phyloP scores from a whole-genome alignment of 2,888 invertebrate species.

The Myopa testacea region DNA sequence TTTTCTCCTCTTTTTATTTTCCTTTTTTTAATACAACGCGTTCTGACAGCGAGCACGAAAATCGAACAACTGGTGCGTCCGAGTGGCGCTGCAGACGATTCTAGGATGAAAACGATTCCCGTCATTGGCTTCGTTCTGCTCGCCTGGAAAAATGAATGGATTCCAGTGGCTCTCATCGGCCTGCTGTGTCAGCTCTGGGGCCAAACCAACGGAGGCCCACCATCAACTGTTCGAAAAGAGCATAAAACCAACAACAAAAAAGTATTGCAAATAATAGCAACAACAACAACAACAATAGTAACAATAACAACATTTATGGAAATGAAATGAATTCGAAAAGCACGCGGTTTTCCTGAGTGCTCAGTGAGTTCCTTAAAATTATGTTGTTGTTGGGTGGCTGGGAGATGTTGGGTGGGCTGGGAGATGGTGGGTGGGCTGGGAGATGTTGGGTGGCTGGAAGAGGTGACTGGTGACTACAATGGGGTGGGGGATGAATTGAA shows the following conservation, averaged over 20 bases:
- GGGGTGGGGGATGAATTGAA: background rate
- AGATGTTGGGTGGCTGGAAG: background rate
- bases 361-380: background rate
- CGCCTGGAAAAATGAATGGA: conserved; percentile 14
- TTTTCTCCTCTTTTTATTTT: conserved; percentile 11
- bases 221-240: background rate
- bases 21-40: conserved; percentile 3
- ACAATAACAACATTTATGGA: background rate
- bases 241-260: background rate
- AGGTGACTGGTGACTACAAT: too few species aligned
- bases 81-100: conserved; percentile 13
- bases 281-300: background rate
- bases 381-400: background rate
- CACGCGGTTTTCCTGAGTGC: background rate
- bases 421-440: background rate
- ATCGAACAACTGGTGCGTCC: conserved; percentile 35
- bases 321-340: background rate
- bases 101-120: conserved; percentile 21
- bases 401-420: background rate
- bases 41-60: conserved; percentile 36
- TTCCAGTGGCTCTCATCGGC: conserved; percentile 5
- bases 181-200: background rate
- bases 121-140: background rate
- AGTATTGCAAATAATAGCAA: background rate
- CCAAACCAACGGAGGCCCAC: background rate